phyloP scores from a whole-genome alignment of 2,797 vertebrate species.

The Spinibarbus caldwelli region DNA sequence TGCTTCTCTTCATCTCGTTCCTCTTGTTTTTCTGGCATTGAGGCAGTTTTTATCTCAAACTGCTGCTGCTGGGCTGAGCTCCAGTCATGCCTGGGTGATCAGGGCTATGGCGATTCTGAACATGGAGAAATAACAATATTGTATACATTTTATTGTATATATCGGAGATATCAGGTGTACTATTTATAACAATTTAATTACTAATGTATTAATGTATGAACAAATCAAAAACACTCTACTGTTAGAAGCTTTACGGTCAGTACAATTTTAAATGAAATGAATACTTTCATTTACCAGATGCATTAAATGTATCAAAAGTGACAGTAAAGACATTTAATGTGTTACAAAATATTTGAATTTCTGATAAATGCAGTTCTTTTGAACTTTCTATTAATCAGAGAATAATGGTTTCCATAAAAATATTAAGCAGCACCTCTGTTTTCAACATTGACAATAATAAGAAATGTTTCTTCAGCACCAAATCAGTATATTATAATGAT shows the following conservation, averaged over 20 bases:
- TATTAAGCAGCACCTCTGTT: not conserved
- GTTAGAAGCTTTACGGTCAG: not conserved
- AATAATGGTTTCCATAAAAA: not conserved
- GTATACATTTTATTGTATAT: not conserved
- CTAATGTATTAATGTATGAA: not conserved
- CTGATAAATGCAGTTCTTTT: no score
- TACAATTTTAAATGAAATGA: not conserved
- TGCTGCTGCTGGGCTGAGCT: slow-evolving; percentile 94
- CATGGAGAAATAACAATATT: not conserved
- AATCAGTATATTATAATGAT: not conserved
- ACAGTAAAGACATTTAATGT: not conserved
- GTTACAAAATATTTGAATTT: not conserved
- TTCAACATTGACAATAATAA: not conserved
- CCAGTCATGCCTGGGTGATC: slow-evolving; percentile 90
- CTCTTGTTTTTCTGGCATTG: not conserved
- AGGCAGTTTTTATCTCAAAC: slow-evolving; percentile 83
- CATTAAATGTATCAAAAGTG: not conserved
- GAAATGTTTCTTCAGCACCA: not conserved
- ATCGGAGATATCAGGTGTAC: not conserved
- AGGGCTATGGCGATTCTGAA: slow-evolving; percentile 92
- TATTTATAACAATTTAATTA: not conserved
- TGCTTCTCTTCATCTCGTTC: slow-evolving; percentile 23
- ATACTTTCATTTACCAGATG: not conserved
- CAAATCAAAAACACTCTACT: not conserved
- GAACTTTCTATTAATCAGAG: not conserved